Evolutionary conservation across 2,113 vertebrate species (phyloP).

Genomic region (Pantherophis guttatus): DNA sequence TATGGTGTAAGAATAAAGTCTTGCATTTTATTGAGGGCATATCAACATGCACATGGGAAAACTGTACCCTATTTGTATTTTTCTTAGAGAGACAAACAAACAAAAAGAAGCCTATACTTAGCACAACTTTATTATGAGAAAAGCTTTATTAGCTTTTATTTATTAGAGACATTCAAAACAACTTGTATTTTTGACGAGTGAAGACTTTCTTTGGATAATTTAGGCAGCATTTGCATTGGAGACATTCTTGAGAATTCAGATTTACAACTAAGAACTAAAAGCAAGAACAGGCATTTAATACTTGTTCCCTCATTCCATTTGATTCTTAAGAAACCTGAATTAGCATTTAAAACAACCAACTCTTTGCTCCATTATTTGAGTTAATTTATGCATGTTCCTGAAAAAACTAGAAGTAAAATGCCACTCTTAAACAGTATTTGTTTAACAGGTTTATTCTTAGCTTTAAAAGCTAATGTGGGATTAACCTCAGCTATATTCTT

Average conservation of each 20-base stretch:
- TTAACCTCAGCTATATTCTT: not conserved
- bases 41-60: not conserved
- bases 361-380: not conserved
- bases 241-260: not conserved
- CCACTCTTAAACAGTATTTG: not conserved
- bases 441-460: not conserved
- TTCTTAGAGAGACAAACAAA: not conserved
- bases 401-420: not conserved
- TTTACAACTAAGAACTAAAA: not conserved
- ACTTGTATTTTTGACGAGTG: not conserved
- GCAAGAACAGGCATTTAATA: not conserved
- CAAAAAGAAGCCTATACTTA: not conserved
- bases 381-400: not conserved
- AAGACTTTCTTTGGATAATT: too few species aligned
- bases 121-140: not conserved
- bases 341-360: not conserved
- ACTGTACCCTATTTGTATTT: not conserved
- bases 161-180: not conserved
- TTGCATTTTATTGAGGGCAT: not conserved
- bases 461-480: not conserved
- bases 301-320: not conserved
- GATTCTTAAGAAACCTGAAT: not conserved
- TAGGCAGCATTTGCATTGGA: not conserved
- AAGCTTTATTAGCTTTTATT: not conserved
- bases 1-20: not conserved